Percentiles rank a stretch among this genome's conserved stretches.
Evolutionary conservation across 2,888 invertebrate genomes (phyloP).

Genomic region (Spisula solida): DNA sequence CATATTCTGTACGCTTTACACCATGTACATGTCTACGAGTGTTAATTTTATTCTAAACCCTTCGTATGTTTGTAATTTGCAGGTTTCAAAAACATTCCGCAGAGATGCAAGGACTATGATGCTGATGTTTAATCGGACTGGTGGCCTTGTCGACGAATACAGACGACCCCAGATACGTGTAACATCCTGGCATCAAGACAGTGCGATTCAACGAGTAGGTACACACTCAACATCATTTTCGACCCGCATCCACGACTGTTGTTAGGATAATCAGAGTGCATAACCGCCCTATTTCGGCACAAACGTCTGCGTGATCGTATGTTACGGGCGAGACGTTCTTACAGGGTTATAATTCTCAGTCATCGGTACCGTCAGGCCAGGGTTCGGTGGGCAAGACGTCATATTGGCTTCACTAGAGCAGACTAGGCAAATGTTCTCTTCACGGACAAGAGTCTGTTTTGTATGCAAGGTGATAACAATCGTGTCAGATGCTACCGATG

Average conservation of each 20-base stretch:
- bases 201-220: background rate
- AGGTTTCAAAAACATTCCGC: constrained; percentile 4
- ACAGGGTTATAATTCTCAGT: background rate
- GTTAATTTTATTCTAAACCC: background rate
- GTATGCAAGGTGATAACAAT: constrained; percentile 9
- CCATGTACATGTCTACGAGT: background rate
- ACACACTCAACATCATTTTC: constrained; percentile 8
- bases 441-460: constrained; percentile 32
- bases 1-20: background rate
- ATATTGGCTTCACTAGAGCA: background rate
- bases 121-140: background rate
- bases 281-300: background rate
- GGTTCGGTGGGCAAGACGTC: constrained; percentile 4
- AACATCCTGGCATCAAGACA: background rate
- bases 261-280: background rate
- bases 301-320: background rate
- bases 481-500: constrained; percentile 27
- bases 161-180: constrained; percentile 1
- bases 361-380: background rate
- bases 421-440: constrained; percentile 14
- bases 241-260: background rate
- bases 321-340: constrained; percentile 18
- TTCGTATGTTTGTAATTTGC: background rate
- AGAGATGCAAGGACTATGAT: constrained; percentile 4
- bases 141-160: background rate